Base-by-base conservation (phyloP, 2,797 vertebrate species). In the Megaceryle alcyon region DNA sequence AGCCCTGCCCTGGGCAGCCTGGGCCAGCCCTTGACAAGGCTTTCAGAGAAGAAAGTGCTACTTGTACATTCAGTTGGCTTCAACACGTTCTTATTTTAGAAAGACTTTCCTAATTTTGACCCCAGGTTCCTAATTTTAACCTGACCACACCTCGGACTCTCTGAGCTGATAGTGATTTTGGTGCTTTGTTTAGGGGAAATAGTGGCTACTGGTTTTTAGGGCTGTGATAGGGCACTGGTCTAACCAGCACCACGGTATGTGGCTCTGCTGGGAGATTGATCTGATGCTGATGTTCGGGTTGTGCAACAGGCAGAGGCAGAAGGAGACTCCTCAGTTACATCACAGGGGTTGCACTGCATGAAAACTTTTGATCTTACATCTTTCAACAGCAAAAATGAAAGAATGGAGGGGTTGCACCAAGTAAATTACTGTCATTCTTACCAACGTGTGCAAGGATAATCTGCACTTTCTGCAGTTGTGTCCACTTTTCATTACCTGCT, bases 261-360 rank as follows among this genome's bases (percentile, higher is more conserved):
- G 17, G 69, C 54, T 21, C 35, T 0, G 3, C 2, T 6, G 65
- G 14, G 33, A 0, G 1, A 44, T 29, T 48, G 44, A 29, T 26
- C 12, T 1, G 18, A 11, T 7, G 56, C 61, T 43, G 39, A 7
- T 4, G 20, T 8, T 51, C 14, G 22, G 33, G 23, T 19, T 13
- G 29, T 14, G 57, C 72, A 56, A 7, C 0, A 22, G 29, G 66
- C 31, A 11, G 64, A n/a, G 28, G 37, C 6, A 51, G 51, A 4
- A 20, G 57, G 39, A 46, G 57, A n/a, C 12, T 37, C 65, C 49
- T 64, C 66, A 7, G 0, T 37, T 31, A 31, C 0, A 0, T 72
- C 60, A 20, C 1, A 35, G 48, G 0, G 0, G 20, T 1, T 7
- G 35, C 43, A 7, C 25, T 3, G 10, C 1, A 7, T 6, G 22